A percentile compares a stretch with the other conserved stretches of the same genome.
Conservation (phyloP, 2,888 invertebrate genomes). For the Ditula angustiorana region DNA sequence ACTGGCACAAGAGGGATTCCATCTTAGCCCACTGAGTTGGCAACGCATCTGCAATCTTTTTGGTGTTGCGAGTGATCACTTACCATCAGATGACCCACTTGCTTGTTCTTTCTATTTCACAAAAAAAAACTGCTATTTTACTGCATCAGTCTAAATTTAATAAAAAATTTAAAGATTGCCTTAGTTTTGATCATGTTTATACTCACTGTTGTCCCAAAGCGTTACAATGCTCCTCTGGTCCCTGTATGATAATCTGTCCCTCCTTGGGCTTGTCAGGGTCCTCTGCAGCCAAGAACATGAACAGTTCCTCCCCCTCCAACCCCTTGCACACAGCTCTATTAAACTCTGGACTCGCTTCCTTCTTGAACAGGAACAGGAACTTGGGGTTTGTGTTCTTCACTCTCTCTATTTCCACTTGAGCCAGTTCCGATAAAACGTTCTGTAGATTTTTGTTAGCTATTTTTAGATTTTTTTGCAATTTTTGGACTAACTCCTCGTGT, state of each 20-base stretch:
- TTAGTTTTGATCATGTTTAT: not conserved
- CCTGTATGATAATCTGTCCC: conserved; percentile 85
- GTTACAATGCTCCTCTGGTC: conserved; percentile 80
- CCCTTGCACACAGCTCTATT: conserved; percentile 89
- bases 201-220: conserved; percentile 87
- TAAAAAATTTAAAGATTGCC: too few species aligned
- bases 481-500: conserved; percentile 90
- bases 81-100: too few species aligned
- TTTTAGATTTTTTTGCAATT: conserved; percentile 89
- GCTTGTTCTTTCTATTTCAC: too few species aligned
- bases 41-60: too few species aligned
- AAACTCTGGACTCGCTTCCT: conserved; percentile 92
- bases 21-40: too few species aligned
- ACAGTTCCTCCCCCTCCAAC: conserved; percentile 84
- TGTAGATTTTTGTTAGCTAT: conserved; percentile 87
- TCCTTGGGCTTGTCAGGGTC: conserved; percentile 87
- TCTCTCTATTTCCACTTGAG: conserved; percentile 88
- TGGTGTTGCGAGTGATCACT: too few species aligned
- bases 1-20: too few species aligned
- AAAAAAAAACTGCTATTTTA: too few species aligned
- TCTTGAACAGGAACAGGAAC: conserved; percentile 86
- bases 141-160: too few species aligned
- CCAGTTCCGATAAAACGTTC: conserved; percentile 88
- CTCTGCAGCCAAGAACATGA: conserved; percentile 89
- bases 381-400: conserved; percentile 84